Conservation (phyloP, 2,888 invertebrate species). For the Drosophila acutilabella region DNA sequence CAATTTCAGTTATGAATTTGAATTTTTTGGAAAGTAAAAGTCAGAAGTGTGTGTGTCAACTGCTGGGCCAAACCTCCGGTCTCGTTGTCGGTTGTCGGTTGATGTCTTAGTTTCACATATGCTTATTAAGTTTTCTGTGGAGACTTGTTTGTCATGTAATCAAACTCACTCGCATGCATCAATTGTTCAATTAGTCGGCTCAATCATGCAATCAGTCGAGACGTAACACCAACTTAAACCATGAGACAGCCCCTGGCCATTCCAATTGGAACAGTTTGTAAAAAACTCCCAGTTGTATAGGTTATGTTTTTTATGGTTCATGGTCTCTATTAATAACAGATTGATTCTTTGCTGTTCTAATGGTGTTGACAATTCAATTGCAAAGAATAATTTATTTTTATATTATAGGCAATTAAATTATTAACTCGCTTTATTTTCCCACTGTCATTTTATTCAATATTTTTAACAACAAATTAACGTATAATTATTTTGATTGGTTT, state of each 20-base stretch:
- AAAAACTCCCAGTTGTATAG: not conserved
- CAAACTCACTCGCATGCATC: slow-evolving; percentile 74
- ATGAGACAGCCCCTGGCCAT: slow-evolving; percentile 4
- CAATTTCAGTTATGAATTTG: slow-evolving; percentile 63
- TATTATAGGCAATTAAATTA: slow-evolving; percentile 13
- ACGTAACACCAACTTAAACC: slow-evolving; percentile 20
- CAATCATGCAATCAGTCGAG: slow-evolving; percentile 75
- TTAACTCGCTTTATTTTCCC: not conserved
- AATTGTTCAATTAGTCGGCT: slow-evolving; percentile 74
- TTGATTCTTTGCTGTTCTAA: slow-evolving; percentile 10
- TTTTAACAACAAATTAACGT: not conserved
- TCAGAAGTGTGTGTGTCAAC: slow-evolving; percentile 54
- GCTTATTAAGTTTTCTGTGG: slow-evolving; percentile 49
- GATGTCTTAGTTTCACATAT: slow-evolving; percentile 30
- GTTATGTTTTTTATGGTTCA: slow-evolving; percentile 26
- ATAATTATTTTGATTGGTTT: slow-evolving; percentile 2
- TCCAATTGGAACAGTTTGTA: slow-evolving; percentile 27
- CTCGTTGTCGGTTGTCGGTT: not conserved
- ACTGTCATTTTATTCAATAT: slow-evolving; percentile 5
- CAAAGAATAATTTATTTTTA: not conserved
- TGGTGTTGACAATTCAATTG: slow-evolving; percentile 22
- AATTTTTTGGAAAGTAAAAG: slow-evolving; percentile 70
- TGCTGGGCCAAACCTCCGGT: slow-evolving; percentile 48
- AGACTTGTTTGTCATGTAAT: slow-evolving; percentile 72
- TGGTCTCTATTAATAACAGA: slow-evolving; percentile 26